phyloP scores from a whole-genome alignment of 2,113 vertebrate genomes.

The Numida meleagris region DNA sequence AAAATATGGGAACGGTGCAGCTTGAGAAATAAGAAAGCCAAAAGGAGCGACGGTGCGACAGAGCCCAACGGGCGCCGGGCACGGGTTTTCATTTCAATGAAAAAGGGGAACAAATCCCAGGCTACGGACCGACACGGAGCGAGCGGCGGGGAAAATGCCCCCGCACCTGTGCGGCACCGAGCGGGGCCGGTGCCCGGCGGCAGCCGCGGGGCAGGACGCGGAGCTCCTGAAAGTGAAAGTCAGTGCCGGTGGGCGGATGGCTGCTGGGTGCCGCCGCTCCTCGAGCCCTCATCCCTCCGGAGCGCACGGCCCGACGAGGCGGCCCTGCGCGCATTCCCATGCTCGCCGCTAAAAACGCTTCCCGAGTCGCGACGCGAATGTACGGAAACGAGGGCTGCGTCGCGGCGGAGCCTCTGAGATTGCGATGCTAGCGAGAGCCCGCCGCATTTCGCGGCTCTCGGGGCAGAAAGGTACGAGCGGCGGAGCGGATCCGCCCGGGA shows the following conservation, averaged over 20 bases:
- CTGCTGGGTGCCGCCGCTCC: conserved; percentile 41
- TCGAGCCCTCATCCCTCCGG: conserved; percentile 16
- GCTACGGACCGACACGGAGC: neutral
- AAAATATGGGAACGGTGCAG: conserved; percentile 67
- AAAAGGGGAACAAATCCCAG: neutral
- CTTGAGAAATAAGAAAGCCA: conserved; percentile 56
- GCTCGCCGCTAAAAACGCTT: conserved; percentile 3
- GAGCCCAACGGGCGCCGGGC: neutral
- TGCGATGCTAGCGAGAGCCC: neutral
- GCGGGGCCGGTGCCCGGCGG: no score
- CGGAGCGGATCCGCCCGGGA: neutral
- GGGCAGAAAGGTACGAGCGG: neutral
- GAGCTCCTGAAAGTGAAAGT: conserved; percentile 72
- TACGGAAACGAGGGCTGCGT: conserved; percentile 6
- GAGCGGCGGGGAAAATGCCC: neutral
- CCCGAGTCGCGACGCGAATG: neutral
- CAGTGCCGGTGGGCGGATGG: conserved; percentile 16
- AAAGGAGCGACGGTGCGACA: neutral
- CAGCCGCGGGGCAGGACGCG: conserved; percentile 8
- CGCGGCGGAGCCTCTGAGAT: neutral
- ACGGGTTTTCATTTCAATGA: neutral
- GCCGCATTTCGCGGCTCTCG: neutral
- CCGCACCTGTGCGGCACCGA: neutral
- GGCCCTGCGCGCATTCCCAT: conserved; percentile 41
- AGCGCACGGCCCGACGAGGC: conserved; percentile 19